A percentile compares a stretch with the other conserved stretches of the same genome.
Conservation (phyloP, 2,888 invertebrate genomes). For the Drosophila yooni region DNA sequence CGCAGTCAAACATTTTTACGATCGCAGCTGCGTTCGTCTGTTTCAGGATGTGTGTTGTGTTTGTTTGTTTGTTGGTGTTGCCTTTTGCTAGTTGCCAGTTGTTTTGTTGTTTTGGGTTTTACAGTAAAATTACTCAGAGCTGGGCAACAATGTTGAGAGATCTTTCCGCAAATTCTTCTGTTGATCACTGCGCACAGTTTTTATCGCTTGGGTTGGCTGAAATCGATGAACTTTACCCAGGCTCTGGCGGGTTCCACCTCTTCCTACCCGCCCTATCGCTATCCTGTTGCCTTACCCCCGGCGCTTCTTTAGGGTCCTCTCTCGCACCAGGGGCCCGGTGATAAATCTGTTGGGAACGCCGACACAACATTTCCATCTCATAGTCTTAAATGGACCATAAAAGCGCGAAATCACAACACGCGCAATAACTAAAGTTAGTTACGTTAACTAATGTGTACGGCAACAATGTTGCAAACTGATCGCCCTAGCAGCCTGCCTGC, state of each 20-base stretch:
- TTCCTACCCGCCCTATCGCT: background rate
- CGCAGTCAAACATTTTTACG: constrained; percentile 82
- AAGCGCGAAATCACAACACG: constrained; percentile 77
- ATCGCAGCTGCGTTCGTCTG: constrained; percentile 37
- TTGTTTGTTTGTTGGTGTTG: constrained; percentile 9
- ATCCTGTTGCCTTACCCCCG: background rate
- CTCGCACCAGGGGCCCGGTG: constrained; percentile 59
- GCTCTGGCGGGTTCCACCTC: constrained; percentile 14
- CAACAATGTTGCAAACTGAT: constrained; percentile 68
- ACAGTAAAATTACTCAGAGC: constrained; percentile 61
- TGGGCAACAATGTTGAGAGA: constrained; percentile 70
- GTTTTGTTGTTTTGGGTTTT: constrained; percentile 35
- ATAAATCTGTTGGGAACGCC: constrained; percentile 81
- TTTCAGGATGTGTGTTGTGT: constrained; percentile 23
- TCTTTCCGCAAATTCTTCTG: constrained; percentile 54
- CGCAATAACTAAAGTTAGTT: constrained; percentile 82
- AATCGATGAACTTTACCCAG: constrained; percentile 80
- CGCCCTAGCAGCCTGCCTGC: constrained; percentile 6
- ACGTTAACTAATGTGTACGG: constrained; percentile 71
- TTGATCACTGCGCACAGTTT: constrained; percentile 69
- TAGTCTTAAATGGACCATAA: constrained; percentile 81
- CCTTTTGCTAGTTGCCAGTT: constrained; percentile 7
- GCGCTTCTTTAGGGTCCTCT: constrained; percentile 20
- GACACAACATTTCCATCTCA: constrained; percentile 79
- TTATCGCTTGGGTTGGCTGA: constrained; percentile 74